Conservation (phyloP, 2,113 vertebrate genomes). For the Hydropotes inermis region DNA sequence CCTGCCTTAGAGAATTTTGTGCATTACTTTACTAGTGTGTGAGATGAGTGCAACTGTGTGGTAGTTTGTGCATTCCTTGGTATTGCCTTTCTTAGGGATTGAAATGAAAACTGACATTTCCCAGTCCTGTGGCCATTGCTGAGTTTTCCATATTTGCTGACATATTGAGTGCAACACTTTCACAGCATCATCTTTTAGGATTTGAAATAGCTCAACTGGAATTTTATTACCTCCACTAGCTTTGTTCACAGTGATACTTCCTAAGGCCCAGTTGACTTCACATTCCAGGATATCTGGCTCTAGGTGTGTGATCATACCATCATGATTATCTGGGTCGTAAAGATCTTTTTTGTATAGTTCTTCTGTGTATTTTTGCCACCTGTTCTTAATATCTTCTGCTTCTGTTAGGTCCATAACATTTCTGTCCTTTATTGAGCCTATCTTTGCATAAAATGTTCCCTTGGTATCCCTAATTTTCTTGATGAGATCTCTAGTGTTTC, state of each 20-base stretch:
- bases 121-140: not conserved
- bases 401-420: not conserved
- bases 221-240: not conserved
- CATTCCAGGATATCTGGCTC: not conserved
- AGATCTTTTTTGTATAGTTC: not conserved
- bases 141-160: not conserved
- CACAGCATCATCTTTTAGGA: not conserved
- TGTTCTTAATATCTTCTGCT: not conserved
- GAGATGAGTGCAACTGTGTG: not conserved
- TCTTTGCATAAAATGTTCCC: not conserved
- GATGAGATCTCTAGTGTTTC: not conserved
- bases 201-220: not conserved
- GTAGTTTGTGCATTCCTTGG: not conserved
- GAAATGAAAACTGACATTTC: not conserved
- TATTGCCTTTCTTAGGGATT: not conserved
- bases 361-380: not conserved
- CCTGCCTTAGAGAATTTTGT: not conserved
- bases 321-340: not conserved
- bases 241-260: not conserved
- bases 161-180: not conserved
- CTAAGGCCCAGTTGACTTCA: not conserved
- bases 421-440: not conserved
- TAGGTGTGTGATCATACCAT: not conserved
- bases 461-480: not conserved
- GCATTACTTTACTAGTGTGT: fast-evolving